Conservation (phyloP, 2,797 vertebrate genomes). For the Schizopygopsis pylzovi region DNA sequence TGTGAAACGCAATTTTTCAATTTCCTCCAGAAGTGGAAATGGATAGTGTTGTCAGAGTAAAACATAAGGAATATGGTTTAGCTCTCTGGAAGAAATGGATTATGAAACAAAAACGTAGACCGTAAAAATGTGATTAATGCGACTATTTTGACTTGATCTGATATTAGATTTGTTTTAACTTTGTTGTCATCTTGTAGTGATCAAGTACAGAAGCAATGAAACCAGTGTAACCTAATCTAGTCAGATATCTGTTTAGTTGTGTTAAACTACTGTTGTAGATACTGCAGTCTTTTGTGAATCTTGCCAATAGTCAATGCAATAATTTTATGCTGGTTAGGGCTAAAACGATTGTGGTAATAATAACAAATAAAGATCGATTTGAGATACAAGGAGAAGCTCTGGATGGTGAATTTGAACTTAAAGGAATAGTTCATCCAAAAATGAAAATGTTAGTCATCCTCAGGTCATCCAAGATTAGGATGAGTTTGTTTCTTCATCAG, state of each 20-base stretch:
- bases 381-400: not conserved
- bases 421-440: too few relatives aligned
- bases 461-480: too few relatives aligned
- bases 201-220: not conserved
- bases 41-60: not conserved
- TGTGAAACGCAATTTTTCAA: slow-evolving; percentile 81
- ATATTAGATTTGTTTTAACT: not conserved
- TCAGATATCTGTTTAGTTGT: not conserved
- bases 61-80: not conserved
- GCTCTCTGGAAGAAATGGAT: not conserved
- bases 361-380: not conserved
- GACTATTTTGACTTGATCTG: not conserved
- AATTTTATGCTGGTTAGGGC: not conserved
- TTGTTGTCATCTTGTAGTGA: not conserved
- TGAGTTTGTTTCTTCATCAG: not conserved
- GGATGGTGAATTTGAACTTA: not conserved
- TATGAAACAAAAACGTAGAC: not conserved
- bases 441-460: too few relatives aligned
- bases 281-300: not conserved
- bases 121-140: not conserved
- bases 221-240: not conserved
- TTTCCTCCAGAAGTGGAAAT: slow-evolving; percentile 55
- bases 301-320: not conserved
- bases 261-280: not conserved
- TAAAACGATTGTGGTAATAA: not conserved